Evolutionary conservation across 2,113 vertebrate genomes (phyloP).

Genomic region (Chaetodon auriga): DNA sequence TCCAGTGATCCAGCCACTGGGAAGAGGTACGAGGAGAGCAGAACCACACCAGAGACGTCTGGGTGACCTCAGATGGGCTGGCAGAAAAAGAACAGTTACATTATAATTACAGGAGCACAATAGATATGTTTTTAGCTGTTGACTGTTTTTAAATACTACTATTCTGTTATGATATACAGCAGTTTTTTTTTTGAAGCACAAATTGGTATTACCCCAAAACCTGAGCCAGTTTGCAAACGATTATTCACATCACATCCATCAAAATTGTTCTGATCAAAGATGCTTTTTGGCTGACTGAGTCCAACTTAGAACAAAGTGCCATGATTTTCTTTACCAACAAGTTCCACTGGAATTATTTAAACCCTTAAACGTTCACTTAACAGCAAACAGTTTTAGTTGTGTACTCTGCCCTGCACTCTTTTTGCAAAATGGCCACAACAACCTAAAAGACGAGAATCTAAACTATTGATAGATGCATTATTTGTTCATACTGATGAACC

Average conservation of each 20-base stretch:
- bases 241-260: no score
- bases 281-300: neutral
- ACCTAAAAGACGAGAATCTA: neutral
- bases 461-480: neutral
- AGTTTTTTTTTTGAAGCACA: neutral
- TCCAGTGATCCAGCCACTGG: constrained; percentile 98
- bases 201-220: neutral
- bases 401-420: neutral
- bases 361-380: neutral
- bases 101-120: neutral
- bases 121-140: neutral
- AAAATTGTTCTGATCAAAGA: neutral
- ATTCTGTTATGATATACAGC: neutral
- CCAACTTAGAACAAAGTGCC: neutral
- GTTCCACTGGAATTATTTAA: neutral
- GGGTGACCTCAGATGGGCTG: constrained; percentile 89
- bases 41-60: constrained; percentile 93
- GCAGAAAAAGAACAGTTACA: constrained; percentile 30
- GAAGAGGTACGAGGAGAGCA: constrained; percentile 90
- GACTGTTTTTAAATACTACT: neutral
- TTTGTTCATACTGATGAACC: neutral
- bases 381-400: no score
- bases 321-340: neutral
- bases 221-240: neutral
- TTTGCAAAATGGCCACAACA: neutral